Percentiles rank a stretch among this genome's conserved stretches.
Conservation (phyloP, 2,888 invertebrate genomes). For the Lampropteryx suffumata region DNA sequence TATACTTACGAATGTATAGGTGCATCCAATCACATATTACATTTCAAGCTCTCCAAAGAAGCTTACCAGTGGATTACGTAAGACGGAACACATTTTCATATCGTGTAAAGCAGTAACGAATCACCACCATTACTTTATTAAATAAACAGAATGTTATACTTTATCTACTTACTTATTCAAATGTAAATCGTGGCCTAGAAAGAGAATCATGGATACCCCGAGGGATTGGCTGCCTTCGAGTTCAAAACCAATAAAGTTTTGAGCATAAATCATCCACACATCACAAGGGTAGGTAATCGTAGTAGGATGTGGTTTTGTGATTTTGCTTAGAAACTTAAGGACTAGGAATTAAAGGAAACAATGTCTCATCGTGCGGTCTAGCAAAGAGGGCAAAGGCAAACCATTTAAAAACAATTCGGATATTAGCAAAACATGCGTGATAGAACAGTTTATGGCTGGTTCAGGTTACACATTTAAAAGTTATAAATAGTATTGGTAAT, state of each 20-base stretch:
- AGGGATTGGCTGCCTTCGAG: constrained; percentile 43
- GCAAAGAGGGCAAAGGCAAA: constrained; percentile 18
- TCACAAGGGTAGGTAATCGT: constrained; percentile 40
- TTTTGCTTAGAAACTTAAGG: neutral
- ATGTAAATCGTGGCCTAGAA: constrained; percentile 34
- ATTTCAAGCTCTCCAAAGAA: constrained; percentile 16
- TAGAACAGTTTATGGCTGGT: constrained; percentile 22
- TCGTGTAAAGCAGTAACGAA: constrained; percentile 29
- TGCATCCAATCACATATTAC: constrained; percentile 11
- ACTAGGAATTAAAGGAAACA: neutral
- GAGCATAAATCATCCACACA: constrained; percentile 50
- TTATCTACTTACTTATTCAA: constrained; percentile 28
- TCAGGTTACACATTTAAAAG: constrained; percentile 21
- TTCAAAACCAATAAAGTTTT: constrained; percentile 54
- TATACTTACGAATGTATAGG: constrained; percentile 7
- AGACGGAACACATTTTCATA: constrained; percentile 27
- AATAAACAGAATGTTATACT: constrained; percentile 32
- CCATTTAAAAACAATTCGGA: constrained; percentile 22
- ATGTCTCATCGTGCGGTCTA: constrained; percentile 26
- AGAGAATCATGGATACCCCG: constrained; percentile 36
- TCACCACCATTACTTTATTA: constrained; percentile 28
- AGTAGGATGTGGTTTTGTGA: neutral
- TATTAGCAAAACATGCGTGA: constrained; percentile 21
- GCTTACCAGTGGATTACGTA: constrained; percentile 24
- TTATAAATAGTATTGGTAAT: constrained; percentile 19